A percentile compares a stretch with the other conserved stretches of the same genome.
Conservation (phyloP, 2,888 invertebrate species). For the Mycalesis mineus region DNA sequence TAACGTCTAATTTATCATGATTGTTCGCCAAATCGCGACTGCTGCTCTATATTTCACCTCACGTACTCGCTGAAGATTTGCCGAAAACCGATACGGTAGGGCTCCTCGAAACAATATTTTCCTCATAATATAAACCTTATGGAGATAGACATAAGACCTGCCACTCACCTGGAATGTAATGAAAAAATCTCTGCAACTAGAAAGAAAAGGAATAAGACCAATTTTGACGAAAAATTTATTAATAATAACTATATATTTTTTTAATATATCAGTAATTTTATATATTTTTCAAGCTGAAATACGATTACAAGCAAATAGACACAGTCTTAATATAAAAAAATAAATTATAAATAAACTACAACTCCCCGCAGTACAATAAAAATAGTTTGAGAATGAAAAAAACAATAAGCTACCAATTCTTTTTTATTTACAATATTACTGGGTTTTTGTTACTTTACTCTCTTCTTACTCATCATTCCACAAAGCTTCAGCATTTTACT, state of each 20-base stretch:
- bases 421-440: no score
- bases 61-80: constrained; percentile 35
- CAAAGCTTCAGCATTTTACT: neutral
- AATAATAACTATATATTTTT: no score
- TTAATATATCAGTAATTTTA: no score
- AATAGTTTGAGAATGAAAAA: no score
- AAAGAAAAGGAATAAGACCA: neutral
- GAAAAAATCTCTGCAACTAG: neutral
- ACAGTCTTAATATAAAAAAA: no score
- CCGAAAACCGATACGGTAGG: constrained; percentile 20
- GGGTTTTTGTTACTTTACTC: no score
- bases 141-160: neutral
- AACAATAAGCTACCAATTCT: no score
- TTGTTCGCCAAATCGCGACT: constrained; percentile 23
- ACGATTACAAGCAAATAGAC: no score
- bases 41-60: constrained; percentile 28
- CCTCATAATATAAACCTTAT: neutral
- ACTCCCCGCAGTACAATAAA: no score
- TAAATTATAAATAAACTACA: no score
- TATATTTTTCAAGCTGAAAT: no score
- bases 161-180: neutral
- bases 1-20: constrained; percentile 24
- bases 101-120: constrained; percentile 5
- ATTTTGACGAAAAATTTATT: neutral
- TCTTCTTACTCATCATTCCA: neutral